A percentile compares a stretch with the other conserved stretches of the same genome.
phyloP scores from a whole-genome alignment of 2,888 invertebrate genomes.

The Dynastes grantii region DNA sequence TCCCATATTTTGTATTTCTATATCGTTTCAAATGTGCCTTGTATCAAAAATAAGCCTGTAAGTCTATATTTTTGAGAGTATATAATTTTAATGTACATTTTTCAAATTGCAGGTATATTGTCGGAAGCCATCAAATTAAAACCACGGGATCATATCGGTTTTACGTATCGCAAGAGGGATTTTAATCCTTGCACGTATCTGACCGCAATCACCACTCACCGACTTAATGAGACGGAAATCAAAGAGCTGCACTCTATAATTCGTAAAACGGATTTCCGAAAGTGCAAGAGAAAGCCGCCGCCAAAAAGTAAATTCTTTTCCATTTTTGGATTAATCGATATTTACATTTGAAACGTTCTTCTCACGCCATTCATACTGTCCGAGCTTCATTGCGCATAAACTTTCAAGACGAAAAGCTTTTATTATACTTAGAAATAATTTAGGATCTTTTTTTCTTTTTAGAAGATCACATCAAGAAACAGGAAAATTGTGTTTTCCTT shows the following conservation, averaged over 20 bases:
- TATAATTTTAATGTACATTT: not conserved
- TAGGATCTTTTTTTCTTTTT: constrained; percentile 22
- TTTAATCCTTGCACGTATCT: constrained; percentile 72
- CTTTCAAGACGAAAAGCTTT: constrained; percentile 14
- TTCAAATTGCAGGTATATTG: constrained; percentile 73
- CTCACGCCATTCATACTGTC: constrained; percentile 34
- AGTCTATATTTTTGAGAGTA: not conserved
- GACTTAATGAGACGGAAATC: constrained; percentile 72
- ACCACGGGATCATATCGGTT: constrained; percentile 78
- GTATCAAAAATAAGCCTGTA: not conserved
- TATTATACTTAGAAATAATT: constrained; percentile 29
- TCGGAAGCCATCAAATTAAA: constrained; percentile 75
- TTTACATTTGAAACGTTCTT: constrained; percentile 35
- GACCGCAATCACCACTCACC: constrained; percentile 74
- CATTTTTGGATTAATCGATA: constrained; percentile 47
- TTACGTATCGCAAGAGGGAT: constrained; percentile 74
- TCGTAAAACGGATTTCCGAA: constrained; percentile 54
- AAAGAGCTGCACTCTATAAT: constrained; percentile 62
- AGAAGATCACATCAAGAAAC: constrained; percentile 1
- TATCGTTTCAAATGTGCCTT: not conserved
- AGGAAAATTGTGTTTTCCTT: too few relatives aligned
- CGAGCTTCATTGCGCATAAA: constrained; percentile 38
- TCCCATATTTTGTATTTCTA: not conserved
- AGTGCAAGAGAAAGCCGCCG: constrained; percentile 52
- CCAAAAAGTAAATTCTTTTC: constrained; percentile 48